phyloP scores from a whole-genome alignment of 2,888 invertebrate species.

The Opisthograptis luteolata region DNA sequence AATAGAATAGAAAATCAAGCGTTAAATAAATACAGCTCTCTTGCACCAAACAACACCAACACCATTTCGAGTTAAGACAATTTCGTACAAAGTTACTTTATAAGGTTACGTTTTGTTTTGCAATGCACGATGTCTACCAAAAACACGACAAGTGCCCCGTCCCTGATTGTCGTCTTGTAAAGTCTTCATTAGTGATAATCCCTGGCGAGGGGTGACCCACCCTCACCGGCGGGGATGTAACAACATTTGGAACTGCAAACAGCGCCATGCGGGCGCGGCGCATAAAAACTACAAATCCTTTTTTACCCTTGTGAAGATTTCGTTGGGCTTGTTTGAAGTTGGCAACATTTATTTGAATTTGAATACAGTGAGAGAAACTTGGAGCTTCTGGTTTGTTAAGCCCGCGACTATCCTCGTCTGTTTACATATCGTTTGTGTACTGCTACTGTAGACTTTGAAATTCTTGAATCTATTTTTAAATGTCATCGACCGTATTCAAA shows the following conservation, averaged over 20 bases:
- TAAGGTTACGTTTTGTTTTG: no score
- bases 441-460: no score
- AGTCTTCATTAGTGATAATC: slow-evolving; percentile 42
- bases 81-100: no score
- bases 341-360: slow-evolving; percentile 8
- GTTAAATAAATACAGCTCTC: no score
- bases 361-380: background rate
- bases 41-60: no score
- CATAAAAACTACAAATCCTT: slow-evolving; percentile 53
- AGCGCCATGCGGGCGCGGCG: slow-evolving; percentile 59
- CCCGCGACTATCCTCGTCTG: no score
- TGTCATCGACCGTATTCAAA: no score
- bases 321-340: slow-evolving; percentile 36
- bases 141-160: slow-evolving; percentile 9
- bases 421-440: no score
- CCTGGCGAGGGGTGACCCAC: slow-evolving; percentile 18
- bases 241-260: slow-evolving; percentile 54
- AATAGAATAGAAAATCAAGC: no score
- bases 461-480: no score
- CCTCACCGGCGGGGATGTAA: slow-evolving; percentile 22
- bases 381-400: background rate
- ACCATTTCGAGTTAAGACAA: no score
- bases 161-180: slow-evolving; percentile 30
- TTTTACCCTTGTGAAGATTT: slow-evolving; percentile 39
- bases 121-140: slow-evolving; percentile 7